Conservation (phyloP, 2,888 invertebrate species). For the Plutella xylostella region DNA sequence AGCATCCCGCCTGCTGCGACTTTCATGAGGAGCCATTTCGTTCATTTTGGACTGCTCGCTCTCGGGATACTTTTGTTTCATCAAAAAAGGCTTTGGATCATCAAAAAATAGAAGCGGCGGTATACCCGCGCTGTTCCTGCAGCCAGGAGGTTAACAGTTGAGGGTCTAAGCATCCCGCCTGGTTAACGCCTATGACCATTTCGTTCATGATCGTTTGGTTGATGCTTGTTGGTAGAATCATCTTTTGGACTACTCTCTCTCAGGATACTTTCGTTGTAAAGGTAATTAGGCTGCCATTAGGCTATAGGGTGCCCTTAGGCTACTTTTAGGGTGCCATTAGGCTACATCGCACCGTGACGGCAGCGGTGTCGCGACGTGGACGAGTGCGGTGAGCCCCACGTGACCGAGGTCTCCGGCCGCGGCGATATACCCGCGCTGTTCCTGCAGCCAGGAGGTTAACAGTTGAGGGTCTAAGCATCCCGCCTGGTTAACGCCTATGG, state of each 20-base stretch:
- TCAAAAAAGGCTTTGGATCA: too few relatives aligned
- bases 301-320: too few relatives aligned
- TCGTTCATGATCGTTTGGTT: too few relatives aligned
- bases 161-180: slow-evolving; percentile 29
- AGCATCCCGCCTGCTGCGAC: slow-evolving; percentile 21
- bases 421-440: slow-evolving; percentile 58
- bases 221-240: too few relatives aligned
- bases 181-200: neutral
- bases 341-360: too few relatives aligned
- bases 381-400: slow-evolving; percentile 71
- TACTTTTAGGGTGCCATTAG: too few relatives aligned
- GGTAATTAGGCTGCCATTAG: too few relatives aligned
- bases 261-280: too few relatives aligned
- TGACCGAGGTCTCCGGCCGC: slow-evolving; percentile 40
- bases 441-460: slow-evolving; percentile 44
- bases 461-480: slow-evolving; percentile 27
- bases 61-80: too few relatives aligned
- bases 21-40: neutral
- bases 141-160: slow-evolving; percentile 38
- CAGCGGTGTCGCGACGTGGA: slow-evolving; percentile 84
- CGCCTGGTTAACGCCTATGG: slow-evolving; percentile 11
- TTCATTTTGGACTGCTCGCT: too few relatives aligned
- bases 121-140: slow-evolving; percentile 50
- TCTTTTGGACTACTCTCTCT: too few relatives aligned
- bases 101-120: too few relatives aligned